Evolutionary conservation across 1,140 invertebrate genomes (phyloP).

Genomic region (Drosophila ohnishii): DNA sequence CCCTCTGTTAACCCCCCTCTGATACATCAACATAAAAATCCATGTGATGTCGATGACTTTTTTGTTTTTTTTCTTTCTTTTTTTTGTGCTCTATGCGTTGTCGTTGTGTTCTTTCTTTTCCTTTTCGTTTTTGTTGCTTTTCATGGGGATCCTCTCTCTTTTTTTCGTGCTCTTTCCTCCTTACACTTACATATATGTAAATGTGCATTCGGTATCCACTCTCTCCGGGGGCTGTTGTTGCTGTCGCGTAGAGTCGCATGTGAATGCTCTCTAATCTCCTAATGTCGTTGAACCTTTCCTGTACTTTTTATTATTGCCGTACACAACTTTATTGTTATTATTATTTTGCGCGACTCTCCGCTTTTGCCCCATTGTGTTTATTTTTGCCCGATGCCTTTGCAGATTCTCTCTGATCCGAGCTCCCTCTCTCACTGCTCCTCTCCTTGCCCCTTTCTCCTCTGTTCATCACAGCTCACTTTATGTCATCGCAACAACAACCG

Average conservation of each 20-base stretch:
- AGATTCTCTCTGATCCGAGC: conserved; percentile 38
- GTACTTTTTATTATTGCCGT: conserved; percentile 53
- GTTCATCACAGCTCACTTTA: conserved; percentile 39
- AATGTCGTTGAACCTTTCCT: conserved; percentile 74
- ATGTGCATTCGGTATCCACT: conserved; percentile 63
- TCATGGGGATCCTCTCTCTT: conserved; percentile 39
- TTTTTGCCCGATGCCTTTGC: conserved; percentile 21
- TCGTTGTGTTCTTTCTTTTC: conserved; percentile 43
- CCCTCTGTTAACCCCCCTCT: conserved; percentile 13
- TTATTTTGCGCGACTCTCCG: conserved; percentile 57
- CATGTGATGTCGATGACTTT: conserved; percentile 77
- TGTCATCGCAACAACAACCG: conserved; percentile 71
- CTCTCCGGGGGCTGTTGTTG: conserved; percentile 10
- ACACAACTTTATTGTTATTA: conserved; percentile 73
- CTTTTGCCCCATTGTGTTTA: conserved; percentile 57
- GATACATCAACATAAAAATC: conserved; percentile 64
- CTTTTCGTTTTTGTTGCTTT: conserved; percentile 21
- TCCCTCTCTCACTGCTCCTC: not conserved
- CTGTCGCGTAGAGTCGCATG: conserved; percentile 42
- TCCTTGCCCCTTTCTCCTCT: conserved; percentile 6
- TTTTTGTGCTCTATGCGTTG: conserved; percentile 51
- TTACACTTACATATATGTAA: conserved; percentile 53
- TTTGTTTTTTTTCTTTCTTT: conserved; percentile 49
- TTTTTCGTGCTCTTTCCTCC: conserved; percentile 11
- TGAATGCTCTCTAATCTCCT: conserved; percentile 72